Evolutionary conservation across 2,888 invertebrate genomes (phyloP), one percentile per base, ranked within the genome.

Genomic region (Cartodere bifasciata): DNA sequence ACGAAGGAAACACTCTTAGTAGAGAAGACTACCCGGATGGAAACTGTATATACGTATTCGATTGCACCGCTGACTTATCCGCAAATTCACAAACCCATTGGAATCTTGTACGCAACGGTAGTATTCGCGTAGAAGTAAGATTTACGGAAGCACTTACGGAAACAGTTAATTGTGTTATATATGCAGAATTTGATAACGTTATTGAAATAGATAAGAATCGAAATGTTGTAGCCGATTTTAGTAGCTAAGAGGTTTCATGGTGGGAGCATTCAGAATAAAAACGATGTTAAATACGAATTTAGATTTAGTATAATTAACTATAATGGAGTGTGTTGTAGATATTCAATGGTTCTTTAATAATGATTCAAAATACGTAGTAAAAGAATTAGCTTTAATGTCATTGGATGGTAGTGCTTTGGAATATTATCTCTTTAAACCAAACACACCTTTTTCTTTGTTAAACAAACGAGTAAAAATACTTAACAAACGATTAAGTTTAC

Each of bases 1-100:
- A 20, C 9, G 20, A 20, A 7, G 20, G 20, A 20, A 20, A 20
- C 20, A 7, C 7, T 20, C 7, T 20, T 7, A 7, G 7, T 7
- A 20, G 20, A 20, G 20, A 20, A 9, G 20, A 20, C 20, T 20
- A 20, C 20, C 20, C 20, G 7, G 20, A 20, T 20, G 20, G 20
- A 7, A 7, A 20, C 9, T 20, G 20, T 20, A 7, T 20, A 9
- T 7, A 7, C 7, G 20, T n/a, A 9, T 20, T 20, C 20, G 20
- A 20, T 20, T n/a, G 7, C 7, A 20, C 20, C 20, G 7, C 20
- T n/a, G 20, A 20, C 9, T n/a, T 20, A 20, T 20, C 20, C 9
- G 20, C 20, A 9, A 20, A 20, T 20, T 20, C 20, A 7, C 9
- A 7, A 20, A 20, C 20, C 7, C 20, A 20, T 20, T 20, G 20